Evolutionary conservation across 2,113 vertebrate species (phyloP).

Genomic region (Alexandromys fortis): DNA sequence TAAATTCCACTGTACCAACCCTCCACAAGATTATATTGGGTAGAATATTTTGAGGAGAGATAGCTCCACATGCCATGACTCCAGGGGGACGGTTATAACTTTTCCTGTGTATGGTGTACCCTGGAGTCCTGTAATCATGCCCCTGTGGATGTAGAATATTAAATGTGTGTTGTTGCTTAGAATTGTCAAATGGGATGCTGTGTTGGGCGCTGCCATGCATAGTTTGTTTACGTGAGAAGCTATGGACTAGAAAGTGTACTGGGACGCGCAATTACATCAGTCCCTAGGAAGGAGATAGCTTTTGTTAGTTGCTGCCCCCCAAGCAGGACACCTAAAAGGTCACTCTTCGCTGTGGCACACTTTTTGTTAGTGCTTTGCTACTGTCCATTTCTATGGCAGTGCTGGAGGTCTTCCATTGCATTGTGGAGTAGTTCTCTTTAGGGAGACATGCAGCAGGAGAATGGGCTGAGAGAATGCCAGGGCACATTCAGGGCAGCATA

Average conservation of each 20-base stretch:
- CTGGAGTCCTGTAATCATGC: neutral
- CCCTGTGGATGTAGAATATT: neutral
- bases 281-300: neutral
- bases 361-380: neutral
- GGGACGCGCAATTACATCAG: neutral
- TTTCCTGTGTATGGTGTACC: neutral
- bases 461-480: neutral
- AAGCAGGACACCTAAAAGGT: neutral
- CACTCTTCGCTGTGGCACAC: neutral
- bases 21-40: neutral
- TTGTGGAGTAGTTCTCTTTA: neutral
- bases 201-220: neutral
- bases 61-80: neutral
- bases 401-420: too few relatives aligned
- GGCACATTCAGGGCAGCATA: neutral
- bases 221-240: neutral
- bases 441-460: neutral
- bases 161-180: neutral
- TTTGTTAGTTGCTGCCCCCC: neutral
- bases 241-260: neutral
- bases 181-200: neutral
- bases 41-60: neutral
- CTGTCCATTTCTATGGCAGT: neutral
- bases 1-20: neutral
- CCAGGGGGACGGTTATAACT: neutral